Evolutionary conservation across 2,888 invertebrate species (phyloP).

Genomic region (Scaptomyza caliginosa): DNA sequence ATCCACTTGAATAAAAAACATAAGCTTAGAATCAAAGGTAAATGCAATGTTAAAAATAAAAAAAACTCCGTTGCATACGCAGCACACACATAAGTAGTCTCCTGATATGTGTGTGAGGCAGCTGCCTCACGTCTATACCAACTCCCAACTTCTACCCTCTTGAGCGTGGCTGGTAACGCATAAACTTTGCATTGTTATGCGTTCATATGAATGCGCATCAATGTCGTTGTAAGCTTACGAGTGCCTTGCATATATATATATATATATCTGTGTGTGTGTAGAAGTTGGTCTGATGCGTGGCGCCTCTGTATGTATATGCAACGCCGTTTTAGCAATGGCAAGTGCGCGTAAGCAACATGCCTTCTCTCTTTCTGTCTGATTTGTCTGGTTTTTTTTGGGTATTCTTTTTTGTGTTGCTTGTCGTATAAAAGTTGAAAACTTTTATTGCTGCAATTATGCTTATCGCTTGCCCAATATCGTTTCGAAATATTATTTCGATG

Average conservation of each 20-base stretch:
- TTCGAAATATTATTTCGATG: slow-evolving; percentile 80
- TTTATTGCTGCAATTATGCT: slow-evolving; percentile 84
- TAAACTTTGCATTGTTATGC: slow-evolving; percentile 81
- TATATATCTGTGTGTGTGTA: slow-evolving; percentile 9
- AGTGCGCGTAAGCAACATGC: slow-evolving; percentile 59
- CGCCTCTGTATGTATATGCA: slow-evolving; percentile 22
- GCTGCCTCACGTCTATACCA: slow-evolving; percentile 23
- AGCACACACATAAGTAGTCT: slow-evolving; percentile 30
- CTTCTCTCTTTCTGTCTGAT: background rate
- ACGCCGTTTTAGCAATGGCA: slow-evolving; percentile 49
- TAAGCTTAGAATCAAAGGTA: slow-evolving; percentile 69
- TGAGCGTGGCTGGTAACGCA: slow-evolving; percentile 49
- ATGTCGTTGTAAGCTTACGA: slow-evolving; percentile 43
- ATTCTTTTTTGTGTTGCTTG: slow-evolving; percentile 45
- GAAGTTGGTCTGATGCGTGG: slow-evolving; percentile 10
- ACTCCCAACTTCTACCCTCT: background rate
- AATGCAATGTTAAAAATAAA: slow-evolving; percentile 62
- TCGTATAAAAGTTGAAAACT: slow-evolving; percentile 81
- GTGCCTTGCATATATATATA: slow-evolving; percentile 11
- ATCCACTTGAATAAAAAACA: background rate
- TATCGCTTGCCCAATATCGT: slow-evolving; percentile 80
- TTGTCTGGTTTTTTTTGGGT: slow-evolving; percentile 1
- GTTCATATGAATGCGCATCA: slow-evolving; percentile 65
- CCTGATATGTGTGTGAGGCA: slow-evolving; percentile 30
- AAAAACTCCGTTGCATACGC: slow-evolving; percentile 58